Evolutionary conservation across 1,140 invertebrate species (phyloP), one percentile per base, ranked within the genome.

Genomic region (Chelonus insularis): DNA sequence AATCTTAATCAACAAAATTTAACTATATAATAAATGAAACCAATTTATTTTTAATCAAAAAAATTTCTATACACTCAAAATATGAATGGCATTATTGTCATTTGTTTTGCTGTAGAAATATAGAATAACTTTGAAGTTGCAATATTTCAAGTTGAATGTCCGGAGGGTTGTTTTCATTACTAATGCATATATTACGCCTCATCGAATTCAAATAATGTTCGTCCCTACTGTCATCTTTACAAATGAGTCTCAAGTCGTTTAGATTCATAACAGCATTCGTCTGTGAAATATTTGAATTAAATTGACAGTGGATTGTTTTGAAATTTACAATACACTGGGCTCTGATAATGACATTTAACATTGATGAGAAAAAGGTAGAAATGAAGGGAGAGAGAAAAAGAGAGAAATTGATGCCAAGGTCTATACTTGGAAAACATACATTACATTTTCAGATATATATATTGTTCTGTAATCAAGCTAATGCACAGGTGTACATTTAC

Each of bases 401-500:
- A 43, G 16, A 43, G 45, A 48, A 25, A 48, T 23, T 12, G 45
- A 48, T 23, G 45, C 11, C 18, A 25, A 48, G 45, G 11, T 21
- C 8, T 23, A 20, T 48, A 12, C 21, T 48, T 43, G 41, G 41
- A 43, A 43, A 14, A 43, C 41, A 48, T 25, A 18, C 45, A 25
- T 25, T 48, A 23, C 20, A 48, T 29, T 29, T 29, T 29, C 3
- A 29, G 25, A 29, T 29, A 29, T 29, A 29, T 29, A 7, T 3
- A 29, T 29, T 29, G 25, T 20, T 11, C 18, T 25, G 45, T 25
- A 48, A 48, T 48, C 45, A 48, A 48, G 45, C 45, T 48, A 48
- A 48, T 48, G 45, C 45, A 48, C 45, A 48, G 45, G 45, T 48
- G 45, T 18, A 48, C 45, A 48, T 48, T 20, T 20, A 20, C 45